These are phyloP conservation scores for Eudasyphora cyanicolor DNA, from an alignment of 2,888 invertebrate species.

Conservation along the genomic window DNA sequence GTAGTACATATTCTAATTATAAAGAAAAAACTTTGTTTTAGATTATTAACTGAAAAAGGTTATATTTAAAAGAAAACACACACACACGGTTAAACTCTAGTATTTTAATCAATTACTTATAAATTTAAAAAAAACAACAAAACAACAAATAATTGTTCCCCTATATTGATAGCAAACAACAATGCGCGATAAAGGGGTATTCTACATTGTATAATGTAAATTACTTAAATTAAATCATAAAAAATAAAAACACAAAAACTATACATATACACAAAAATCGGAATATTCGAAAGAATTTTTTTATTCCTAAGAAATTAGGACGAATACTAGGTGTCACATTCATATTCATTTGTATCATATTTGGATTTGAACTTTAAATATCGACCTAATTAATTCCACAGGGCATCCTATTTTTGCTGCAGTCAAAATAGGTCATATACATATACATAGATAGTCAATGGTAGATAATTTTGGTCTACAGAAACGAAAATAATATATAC, in stretches of 20 bases:
- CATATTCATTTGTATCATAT: no score
- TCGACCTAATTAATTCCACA: no score
- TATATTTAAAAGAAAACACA: no score
- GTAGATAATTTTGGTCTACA: no score
- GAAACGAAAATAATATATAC: no score
- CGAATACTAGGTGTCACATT: no score
- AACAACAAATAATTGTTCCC: slow-evolving; percentile 27
- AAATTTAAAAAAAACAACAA: slow-evolving; percentile 27
- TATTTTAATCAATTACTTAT: slow-evolving; percentile 35
- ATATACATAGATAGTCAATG: no score
- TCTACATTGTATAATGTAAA: slow-evolving; percentile 56
- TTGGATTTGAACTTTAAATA: no score
- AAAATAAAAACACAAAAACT: slow-evolving; percentile 25
- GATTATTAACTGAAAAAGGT: slow-evolving; percentile 14
- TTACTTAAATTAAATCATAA: slow-evolving; percentile 47
- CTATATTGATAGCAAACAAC: background rate
- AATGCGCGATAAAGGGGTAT: background rate
- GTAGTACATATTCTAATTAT: no score
- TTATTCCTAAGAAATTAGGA: background rate
- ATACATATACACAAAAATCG: slow-evolving; percentile 27
- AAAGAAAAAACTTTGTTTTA: slow-evolving; percentile 18
- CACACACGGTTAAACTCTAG: slow-evolving; percentile 38
- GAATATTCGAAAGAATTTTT: background rate
- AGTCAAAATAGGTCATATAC: no score
- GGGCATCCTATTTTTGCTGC: no score